Percentiles rank a stretch among this genome's conserved stretches.
phyloP scores from a whole-genome alignment of 2,888 invertebrate species.

The Apodemia hepburni region DNA sequence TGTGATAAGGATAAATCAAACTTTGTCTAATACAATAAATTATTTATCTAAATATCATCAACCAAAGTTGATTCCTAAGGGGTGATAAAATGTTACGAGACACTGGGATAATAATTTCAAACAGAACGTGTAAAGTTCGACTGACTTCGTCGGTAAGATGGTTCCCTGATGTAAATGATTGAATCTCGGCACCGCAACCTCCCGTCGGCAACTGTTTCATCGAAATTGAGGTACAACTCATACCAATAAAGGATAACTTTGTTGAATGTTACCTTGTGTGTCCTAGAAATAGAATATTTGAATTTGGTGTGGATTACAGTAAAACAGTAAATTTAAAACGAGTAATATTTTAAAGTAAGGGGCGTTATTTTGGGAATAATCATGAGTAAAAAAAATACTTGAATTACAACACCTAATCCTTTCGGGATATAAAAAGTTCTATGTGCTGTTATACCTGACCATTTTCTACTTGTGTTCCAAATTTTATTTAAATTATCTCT shows the following conservation, averaged over 20 bases:
- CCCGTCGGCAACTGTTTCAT: neutral
- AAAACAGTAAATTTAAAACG: neutral
- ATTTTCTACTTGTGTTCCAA: no score
- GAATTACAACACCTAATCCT: no score
- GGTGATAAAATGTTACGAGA: constrained; percentile 1
- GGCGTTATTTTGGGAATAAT: neutral
- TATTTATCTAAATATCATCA: neutral
- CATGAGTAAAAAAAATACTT: neutral
- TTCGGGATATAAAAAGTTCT: no score
- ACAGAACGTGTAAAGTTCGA: neutral
- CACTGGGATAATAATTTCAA: neutral
- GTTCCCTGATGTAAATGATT: constrained; percentile 13
- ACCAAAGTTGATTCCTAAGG: neutral
- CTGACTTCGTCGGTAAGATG: neutral
- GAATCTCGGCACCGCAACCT: constrained; percentile 5
- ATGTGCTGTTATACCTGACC: no score
- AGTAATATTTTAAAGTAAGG: no score
- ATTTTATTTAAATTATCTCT: no score
- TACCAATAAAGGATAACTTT: neutral
- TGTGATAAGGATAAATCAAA: neutral
- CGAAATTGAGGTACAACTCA: neutral
- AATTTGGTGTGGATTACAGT: neutral
- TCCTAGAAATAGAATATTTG: neutral
- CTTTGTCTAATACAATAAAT: neutral
- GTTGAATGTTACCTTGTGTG: neutral